phyloP scores from a whole-genome alignment of 1,140 invertebrate genomes.

The Lepeophtheirus salmonis region DNA sequence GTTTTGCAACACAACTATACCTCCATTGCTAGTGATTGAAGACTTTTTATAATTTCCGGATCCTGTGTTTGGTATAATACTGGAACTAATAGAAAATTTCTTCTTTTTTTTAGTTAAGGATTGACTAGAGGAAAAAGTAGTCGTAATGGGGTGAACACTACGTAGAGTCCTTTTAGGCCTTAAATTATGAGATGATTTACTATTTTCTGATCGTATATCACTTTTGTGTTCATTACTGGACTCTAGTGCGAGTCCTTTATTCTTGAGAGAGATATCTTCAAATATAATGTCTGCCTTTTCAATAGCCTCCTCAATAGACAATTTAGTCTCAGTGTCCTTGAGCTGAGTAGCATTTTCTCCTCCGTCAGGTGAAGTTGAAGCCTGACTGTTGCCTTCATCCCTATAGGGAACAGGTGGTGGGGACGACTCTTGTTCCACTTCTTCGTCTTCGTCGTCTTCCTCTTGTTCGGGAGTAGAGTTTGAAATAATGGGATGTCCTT shows the following conservation, averaged over 20 bases:
- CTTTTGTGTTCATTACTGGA: neutral
- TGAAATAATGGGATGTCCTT: slow-evolving; percentile 3
- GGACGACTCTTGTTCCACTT: too few relatives aligned
- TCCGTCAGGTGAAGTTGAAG: too few relatives aligned
- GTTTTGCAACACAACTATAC: too few relatives aligned
- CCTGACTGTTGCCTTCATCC: too few relatives aligned
- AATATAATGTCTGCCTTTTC: slow-evolving; percentile 3
- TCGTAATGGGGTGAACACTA: neutral
- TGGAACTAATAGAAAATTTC: too few relatives aligned
- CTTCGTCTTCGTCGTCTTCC: too few relatives aligned
- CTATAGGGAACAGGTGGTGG: too few relatives aligned
- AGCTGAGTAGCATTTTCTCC: too few relatives aligned
- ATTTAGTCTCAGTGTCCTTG: neutral
- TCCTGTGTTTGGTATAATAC: too few relatives aligned
- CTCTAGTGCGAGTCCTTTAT: neutral
- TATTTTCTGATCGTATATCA: too few relatives aligned
- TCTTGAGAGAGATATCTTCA: neutral
- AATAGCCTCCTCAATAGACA: slow-evolving; percentile 1
- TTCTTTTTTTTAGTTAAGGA: neutral
- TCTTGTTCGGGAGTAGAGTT: too few relatives aligned
- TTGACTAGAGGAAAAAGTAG: too few relatives aligned
- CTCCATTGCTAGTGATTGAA: neutral
- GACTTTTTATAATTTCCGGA: neutral
- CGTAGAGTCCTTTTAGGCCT: neutral
- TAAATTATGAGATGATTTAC: neutral